Evolutionary conservation across 2,888 invertebrate species (phyloP).

Genomic region (Scrobipalpa costella): DNA sequence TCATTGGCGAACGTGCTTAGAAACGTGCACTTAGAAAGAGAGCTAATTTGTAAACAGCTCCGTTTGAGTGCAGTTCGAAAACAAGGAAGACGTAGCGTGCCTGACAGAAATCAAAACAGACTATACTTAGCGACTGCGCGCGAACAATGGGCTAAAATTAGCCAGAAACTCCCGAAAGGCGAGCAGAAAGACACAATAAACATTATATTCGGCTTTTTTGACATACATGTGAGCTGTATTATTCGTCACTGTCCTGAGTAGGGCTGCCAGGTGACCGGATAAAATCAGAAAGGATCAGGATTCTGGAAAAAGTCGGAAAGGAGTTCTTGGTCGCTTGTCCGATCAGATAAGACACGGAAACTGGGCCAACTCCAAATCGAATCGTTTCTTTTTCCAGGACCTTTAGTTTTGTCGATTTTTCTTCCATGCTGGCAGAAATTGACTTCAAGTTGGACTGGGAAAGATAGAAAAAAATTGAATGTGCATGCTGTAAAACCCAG

Average conservation of each 20-base stretch:
- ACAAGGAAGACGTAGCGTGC: conserved; percentile 5
- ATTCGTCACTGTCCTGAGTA: conserved; percentile 10
- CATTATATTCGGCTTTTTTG: conserved; percentile 18
- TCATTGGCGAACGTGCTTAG: not conserved
- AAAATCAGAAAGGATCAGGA: not conserved
- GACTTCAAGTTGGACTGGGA: too few relatives aligned
- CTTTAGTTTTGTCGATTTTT: too few relatives aligned
- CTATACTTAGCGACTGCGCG: conserved; percentile 1
- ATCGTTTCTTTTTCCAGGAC: too few relatives aligned
- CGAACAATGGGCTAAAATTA: conserved; percentile 9
- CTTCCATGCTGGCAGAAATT: too few relatives aligned
- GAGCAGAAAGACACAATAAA: conserved; percentile 2
- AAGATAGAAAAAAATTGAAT: too few relatives aligned
- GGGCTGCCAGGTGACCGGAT: not conserved
- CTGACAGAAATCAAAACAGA: conserved; percentile 15
- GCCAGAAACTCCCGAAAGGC: conserved; percentile 9
- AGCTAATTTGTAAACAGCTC: not conserved
- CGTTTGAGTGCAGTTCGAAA: conserved; percentile 3
- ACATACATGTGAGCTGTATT: conserved; percentile 7
- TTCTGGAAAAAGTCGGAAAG: not conserved
- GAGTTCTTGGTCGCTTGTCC: not conserved
- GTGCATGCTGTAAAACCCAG: too few relatives aligned
- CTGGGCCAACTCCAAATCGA: too few relatives aligned
- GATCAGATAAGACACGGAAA: too few relatives aligned
- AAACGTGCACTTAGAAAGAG: not conserved